phyloP scores from a whole-genome alignment of 2,797 vertebrate species.

The Acipenser ruthenus region DNA sequence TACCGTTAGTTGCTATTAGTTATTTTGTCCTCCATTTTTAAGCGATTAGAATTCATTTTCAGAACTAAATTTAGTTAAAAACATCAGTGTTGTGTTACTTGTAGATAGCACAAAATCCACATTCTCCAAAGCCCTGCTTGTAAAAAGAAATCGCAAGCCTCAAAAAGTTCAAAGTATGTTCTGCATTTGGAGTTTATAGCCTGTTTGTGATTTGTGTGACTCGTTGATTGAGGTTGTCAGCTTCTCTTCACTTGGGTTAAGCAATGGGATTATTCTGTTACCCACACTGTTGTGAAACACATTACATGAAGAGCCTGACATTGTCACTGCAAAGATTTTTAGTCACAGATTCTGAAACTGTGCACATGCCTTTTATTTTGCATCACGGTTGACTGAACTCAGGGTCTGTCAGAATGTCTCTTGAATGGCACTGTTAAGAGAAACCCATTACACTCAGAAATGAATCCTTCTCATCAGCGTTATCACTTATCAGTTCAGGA shows the following conservation, averaged over 20 bases:
- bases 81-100: too few species aligned
- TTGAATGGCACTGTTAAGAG: not conserved
- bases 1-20: too few species aligned
- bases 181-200: constrained; percentile 58
- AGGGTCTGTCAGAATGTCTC: not conserved
- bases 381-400: not conserved
- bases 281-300: not conserved
- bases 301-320: not conserved
- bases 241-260: constrained; percentile 55
- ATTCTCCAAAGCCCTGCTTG: constrained; percentile 41
- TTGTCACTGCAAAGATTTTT: not conserved
- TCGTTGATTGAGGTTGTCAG: constrained; percentile 66
- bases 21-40: too few species aligned
- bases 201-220: constrained; percentile 49
- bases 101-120: constrained; percentile 27
- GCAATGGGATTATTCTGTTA: constrained; percentile 33
- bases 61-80: too few species aligned
- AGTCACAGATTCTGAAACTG: not conserved
- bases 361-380: not conserved
- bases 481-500: too few species aligned
- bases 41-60: too few species aligned
- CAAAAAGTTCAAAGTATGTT: constrained; percentile 63
- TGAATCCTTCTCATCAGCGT: too few species aligned
- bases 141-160: constrained; percentile 46
- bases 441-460: too few species aligned